Evolutionary conservation across 2,113 vertebrate genomes (phyloP).

Genomic region (Oryzias melastigma): DNA sequence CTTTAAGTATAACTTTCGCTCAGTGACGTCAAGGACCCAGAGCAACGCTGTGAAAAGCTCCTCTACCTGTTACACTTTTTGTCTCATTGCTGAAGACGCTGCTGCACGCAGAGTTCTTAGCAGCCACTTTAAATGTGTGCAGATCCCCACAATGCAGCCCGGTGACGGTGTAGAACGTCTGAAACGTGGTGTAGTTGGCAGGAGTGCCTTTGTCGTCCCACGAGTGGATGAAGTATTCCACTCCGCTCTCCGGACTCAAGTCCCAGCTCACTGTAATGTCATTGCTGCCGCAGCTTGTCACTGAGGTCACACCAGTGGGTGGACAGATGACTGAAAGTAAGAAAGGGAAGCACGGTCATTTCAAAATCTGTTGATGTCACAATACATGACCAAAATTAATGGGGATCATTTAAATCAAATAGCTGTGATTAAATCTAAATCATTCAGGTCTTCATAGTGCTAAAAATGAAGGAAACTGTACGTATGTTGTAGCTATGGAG

Average conservation of each 20-base stretch:
- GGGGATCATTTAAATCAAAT: too few relatives aligned
- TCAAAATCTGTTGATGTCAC: not conserved
- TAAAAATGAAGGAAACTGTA: too few relatives aligned
- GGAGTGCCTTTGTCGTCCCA: conserved; percentile 10
- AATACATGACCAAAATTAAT: too few relatives aligned
- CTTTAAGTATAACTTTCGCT: too few relatives aligned
- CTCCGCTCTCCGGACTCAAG: conserved; percentile 36
- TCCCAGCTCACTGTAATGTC: conserved; percentile 72
- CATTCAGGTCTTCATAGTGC: too few relatives aligned
- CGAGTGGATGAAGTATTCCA: conserved; percentile 57
- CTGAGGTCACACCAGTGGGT: conserved; percentile 48
- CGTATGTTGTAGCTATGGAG: too few relatives aligned
- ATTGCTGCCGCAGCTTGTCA: conserved; percentile 59
- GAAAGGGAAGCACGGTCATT: not conserved
- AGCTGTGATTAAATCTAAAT: too few relatives aligned
- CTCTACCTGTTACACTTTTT: conserved; percentile 64
- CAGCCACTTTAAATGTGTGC: conserved; percentile 42
- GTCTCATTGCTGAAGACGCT: conserved; percentile 52
- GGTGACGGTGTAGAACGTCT: conserved; percentile 40
- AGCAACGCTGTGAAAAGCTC: not conserved
- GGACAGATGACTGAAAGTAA: conserved; percentile 71
- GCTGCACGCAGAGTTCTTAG: conserved; percentile 61
- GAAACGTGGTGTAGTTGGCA: conserved; percentile 32
- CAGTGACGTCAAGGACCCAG: not conserved
- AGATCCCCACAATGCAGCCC: conserved; percentile 61